Evolutionary conservation across 2,797 vertebrate genomes (phyloP).

Genomic region (Sphenopsis melanotis): DNA sequence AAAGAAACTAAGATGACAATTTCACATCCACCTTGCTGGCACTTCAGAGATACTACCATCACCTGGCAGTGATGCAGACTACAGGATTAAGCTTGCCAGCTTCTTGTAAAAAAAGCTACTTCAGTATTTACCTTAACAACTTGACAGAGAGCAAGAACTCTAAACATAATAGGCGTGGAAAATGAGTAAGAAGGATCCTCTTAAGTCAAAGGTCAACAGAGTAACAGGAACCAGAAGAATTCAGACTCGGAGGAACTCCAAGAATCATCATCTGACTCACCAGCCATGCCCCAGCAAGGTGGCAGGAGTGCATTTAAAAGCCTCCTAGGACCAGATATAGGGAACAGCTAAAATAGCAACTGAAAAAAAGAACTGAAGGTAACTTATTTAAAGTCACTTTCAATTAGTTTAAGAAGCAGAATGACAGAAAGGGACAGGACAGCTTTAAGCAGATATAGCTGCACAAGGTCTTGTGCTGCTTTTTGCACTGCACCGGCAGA

Average conservation of each 20-base stretch:
- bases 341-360: not conserved
- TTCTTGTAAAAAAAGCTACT: not conserved
- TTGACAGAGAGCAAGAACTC: not conserved
- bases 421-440: not conserved
- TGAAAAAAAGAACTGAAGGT: not conserved
- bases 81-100: not conserved
- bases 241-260: not conserved
- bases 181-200: not conserved
- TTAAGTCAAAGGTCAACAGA: not conserved
- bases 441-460: not conserved
- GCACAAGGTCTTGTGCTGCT: not conserved
- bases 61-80: not conserved
- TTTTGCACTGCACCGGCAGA: not conserved
- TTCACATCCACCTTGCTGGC: not conserved
- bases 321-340: not conserved
- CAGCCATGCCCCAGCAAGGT: not conserved
- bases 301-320: not conserved
- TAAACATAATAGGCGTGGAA: not conserved
- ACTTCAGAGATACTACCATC: not conserved
- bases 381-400: constrained; percentile 19
- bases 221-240: not conserved
- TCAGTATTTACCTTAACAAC: not conserved
- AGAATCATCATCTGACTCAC: not conserved
- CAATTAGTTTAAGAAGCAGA: constrained; percentile 22
- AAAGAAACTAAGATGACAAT: not conserved